phyloP scores from a whole-genome alignment of 1,140 invertebrate species.

The Pogonomyrmex barbatus region DNA sequence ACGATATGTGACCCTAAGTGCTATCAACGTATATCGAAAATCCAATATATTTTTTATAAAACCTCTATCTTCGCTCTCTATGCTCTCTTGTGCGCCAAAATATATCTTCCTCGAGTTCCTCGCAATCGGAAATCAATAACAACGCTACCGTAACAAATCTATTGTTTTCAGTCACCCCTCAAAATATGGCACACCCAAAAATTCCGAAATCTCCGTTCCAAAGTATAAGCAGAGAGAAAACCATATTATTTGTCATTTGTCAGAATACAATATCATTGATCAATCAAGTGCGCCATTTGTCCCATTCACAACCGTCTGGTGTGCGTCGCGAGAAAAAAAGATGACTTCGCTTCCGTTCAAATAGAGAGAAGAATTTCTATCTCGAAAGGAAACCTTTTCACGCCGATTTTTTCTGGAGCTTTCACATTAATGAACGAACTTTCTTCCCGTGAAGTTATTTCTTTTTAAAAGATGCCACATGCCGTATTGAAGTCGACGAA shows the following conservation, averaged over 20 bases:
- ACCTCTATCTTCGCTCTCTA: background rate
- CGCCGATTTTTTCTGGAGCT: constrained; percentile 16
- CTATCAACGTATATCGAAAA: background rate
- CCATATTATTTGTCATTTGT: constrained; percentile 43
- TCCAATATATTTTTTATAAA: constrained; percentile 15
- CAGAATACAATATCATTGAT: constrained; percentile 51
- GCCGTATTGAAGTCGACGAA: background rate
- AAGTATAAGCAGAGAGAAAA: constrained; percentile 26
- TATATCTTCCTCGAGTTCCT: constrained; percentile 62
- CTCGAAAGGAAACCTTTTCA: constrained; percentile 21
- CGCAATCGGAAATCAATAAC: constrained; percentile 78
- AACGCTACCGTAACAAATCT: constrained; percentile 76
- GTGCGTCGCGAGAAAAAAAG: background rate
- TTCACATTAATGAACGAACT: constrained; percentile 16
- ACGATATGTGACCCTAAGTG: background rate
- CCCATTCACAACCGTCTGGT: background rate
- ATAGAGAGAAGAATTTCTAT: constrained; percentile 18
- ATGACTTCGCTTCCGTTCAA: constrained; percentile 25
- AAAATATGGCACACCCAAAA: constrained; percentile 61
- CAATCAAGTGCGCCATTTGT: constrained; percentile 55
- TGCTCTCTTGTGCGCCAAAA: constrained; percentile 39
- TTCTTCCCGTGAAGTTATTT: background rate
- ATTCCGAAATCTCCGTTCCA: background rate
- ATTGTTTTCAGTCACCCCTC: constrained; percentile 72
- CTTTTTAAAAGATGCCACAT: background rate